Percentiles rank a stretch among this genome's conserved stretches.
These are phyloP conservation scores for Creontiades dilutus DNA, from an alignment of 2,888 invertebrate genomes.

Conservation along the genomic window DNA sequence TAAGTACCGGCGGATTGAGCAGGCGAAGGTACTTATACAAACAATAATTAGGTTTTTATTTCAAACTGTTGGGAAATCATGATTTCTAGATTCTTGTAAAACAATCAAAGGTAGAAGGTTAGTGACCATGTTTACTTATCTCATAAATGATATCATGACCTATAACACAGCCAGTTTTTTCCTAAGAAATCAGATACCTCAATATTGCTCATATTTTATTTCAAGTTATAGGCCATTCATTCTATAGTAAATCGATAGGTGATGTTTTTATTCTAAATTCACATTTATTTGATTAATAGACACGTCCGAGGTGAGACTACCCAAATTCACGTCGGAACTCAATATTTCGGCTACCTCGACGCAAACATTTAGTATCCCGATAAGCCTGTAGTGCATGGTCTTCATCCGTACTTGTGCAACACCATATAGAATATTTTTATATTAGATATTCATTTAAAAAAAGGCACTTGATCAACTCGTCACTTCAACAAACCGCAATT, in stretches of 20 bases:
- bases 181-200: background rate
- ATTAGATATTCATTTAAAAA: slow-evolving; percentile 43
- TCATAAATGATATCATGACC: background rate
- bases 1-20: too few species aligned
- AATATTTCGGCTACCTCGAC: background rate
- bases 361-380: background rate
- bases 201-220: slow-evolving; percentile 65
- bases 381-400: background rate
- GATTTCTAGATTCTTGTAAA: too few species aligned
- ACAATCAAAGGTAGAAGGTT: too few species aligned
- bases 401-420: slow-evolving; percentile 43
- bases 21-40: too few species aligned
- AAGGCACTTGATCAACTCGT: slow-evolving; percentile 63
- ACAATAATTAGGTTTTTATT: too few species aligned
- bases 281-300: background rate
- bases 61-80: too few species aligned
- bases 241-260: background rate
- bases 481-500: background rate
- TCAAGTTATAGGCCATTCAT: slow-evolving; percentile 56
- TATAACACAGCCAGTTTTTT: background rate
- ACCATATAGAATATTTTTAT: slow-evolving; percentile 40
- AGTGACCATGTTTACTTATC: too few species aligned
- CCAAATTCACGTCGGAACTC: background rate
- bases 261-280: slow-evolving; percentile 8
- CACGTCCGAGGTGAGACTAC: background rate